phyloP scores from a whole-genome alignment of 2,113 vertebrate species.

The Rissa tridactyla region DNA sequence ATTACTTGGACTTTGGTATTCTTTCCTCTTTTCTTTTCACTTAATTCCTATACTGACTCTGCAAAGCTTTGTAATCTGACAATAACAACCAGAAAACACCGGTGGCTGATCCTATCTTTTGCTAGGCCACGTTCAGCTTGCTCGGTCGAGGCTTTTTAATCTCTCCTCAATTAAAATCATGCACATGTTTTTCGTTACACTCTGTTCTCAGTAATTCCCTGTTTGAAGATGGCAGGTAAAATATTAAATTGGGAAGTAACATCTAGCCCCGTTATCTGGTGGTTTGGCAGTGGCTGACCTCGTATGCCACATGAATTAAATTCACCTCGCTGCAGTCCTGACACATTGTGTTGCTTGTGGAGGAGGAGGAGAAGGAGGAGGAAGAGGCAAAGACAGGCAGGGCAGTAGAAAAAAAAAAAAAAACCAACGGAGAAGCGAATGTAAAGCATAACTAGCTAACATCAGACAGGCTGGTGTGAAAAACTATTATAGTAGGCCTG shows the following conservation, averaged over 20 bases:
- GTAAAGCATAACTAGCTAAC: not conserved
- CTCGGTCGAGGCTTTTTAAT: not conserved
- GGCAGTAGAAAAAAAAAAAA: not conserved
- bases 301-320: not conserved
- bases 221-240: constrained; percentile 6
- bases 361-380: not conserved
- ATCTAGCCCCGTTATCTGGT: not conserved
- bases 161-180: not conserved
- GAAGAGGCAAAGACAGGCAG: not conserved
- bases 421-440: not conserved
- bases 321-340: not conserved
- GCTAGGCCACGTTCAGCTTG: not conserved
- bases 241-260: not conserved
- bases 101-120: not conserved
- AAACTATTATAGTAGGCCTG: not conserved
- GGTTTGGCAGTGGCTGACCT: not conserved
- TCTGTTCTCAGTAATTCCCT: not conserved
- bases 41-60: not conserved
- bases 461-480: not conserved
- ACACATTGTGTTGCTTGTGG: not conserved
- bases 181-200: not conserved
- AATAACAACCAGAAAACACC: constrained; percentile 11
- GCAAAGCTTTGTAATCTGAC: constrained; percentile 9
- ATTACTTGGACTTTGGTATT: not conserved
- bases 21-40: not conserved